Evolutionary conservation across 2,113 vertebrate genomes (phyloP).

Genomic region (Chrysemys picta): DNA sequence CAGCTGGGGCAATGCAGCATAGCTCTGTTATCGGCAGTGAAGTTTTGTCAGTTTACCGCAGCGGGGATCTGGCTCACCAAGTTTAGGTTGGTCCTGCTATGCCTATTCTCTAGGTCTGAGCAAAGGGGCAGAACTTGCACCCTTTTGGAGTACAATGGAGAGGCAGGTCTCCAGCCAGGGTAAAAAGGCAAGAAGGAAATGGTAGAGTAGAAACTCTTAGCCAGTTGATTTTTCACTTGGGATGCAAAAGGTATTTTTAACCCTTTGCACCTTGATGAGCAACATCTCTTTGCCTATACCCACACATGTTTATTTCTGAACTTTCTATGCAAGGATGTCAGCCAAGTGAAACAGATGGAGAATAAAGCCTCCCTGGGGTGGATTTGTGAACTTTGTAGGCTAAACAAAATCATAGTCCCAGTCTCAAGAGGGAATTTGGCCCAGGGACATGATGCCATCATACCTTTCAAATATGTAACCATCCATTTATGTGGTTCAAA

Average conservation of each 20-base stretch:
- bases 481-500: background rate
- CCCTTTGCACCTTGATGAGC: slow-evolving; percentile 28
- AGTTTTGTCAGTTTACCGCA: background rate
- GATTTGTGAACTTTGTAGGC: background rate
- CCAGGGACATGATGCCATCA: background rate
- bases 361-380: slow-evolving; percentile 46
- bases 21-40: background rate
- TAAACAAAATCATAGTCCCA: slow-evolving; percentile 30
- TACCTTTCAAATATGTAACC: background rate
- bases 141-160: fast-evolving
- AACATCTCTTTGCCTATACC: slow-evolving; percentile 1
- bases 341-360: slow-evolving; percentile 3
- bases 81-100: background rate
- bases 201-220: background rate
- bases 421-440: slow-evolving; percentile 42
- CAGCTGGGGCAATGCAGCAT: background rate
- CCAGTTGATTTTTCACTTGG: background rate
- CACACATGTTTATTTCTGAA: background rate
- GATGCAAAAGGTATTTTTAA: background rate
- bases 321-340: background rate
- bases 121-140: fast-evolving
- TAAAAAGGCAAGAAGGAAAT: background rate
- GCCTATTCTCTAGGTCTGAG: background rate
- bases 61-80: background rate
- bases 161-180: background rate